Conservation (phyloP, 2,888 invertebrate genomes). For the Pheosia gnoma region DNA sequence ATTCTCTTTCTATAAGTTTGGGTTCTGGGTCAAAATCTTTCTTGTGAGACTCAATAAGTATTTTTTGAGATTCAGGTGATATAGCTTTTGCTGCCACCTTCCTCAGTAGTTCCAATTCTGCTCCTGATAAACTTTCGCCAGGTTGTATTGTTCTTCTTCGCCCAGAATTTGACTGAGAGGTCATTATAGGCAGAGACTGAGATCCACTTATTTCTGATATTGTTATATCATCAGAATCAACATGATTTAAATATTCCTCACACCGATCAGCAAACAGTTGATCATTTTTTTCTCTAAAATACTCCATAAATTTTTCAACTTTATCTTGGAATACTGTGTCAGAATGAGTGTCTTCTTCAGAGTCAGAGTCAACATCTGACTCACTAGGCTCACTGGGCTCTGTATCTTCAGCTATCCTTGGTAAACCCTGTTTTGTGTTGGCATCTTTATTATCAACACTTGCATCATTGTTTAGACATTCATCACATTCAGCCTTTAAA, state of each 20-base stretch:
- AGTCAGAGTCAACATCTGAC: slow-evolving; percentile 85
- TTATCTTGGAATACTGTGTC: slow-evolving; percentile 88
- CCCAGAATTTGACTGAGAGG: slow-evolving; percentile 77
- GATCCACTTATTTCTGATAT: slow-evolving; percentile 80
- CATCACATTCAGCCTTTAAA: slow-evolving; percentile 94
- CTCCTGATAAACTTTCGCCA: slow-evolving; percentile 84
- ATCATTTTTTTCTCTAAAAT: slow-evolving; percentile 89
- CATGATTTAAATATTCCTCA: slow-evolving; percentile 83
- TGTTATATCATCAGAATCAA: slow-evolving; percentile 80
- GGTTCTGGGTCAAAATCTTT: slow-evolving; percentile 83
- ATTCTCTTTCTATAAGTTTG: slow-evolving; percentile 78
- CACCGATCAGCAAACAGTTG: slow-evolving; percentile 85
- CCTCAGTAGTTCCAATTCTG: slow-evolving; percentile 83
- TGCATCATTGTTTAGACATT: slow-evolving; percentile 87
- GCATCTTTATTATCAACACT: slow-evolving; percentile 73
- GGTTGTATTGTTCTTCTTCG: slow-evolving; percentile 85
- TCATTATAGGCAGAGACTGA: slow-evolving; percentile 76
- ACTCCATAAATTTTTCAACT: slow-evolving; percentile 88
- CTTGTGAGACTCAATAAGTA: slow-evolving; percentile 82
- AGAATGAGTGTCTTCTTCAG: slow-evolving; percentile 82
- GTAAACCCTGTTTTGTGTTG: slow-evolving; percentile 72
- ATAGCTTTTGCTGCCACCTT: slow-evolving; percentile 85
- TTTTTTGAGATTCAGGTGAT: slow-evolving; percentile 80
- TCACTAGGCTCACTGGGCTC: slow-evolving; percentile 86
- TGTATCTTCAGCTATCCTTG: slow-evolving; percentile 80